Base-by-base conservation (phyloP, 2,113 vertebrate species). In the Salvelinus namaycush region DNA sequence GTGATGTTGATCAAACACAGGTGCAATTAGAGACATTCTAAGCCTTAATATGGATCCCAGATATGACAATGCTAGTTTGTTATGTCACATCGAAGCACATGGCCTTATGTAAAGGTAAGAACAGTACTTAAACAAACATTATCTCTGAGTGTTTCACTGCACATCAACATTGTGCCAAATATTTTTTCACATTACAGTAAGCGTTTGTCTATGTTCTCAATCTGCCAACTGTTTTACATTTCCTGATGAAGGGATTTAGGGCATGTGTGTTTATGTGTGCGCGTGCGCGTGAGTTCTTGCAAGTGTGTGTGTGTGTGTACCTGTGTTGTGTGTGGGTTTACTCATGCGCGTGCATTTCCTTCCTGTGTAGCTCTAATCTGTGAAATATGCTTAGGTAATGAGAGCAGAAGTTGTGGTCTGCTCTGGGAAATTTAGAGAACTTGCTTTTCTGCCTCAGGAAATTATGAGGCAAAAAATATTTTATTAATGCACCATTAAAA, bases 401-500 rank as follows among this genome's bases (percentile, higher is more conserved):
- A 89, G 76, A 80, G 66, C 70, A 34, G 60, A 69, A 69, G 73
- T 79, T 13, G 24, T 31, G 13, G 76, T 62, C 31, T 1, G 81
- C 83, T 81, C 75, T 65, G 24, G 83, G 75, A 77, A 78, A 83
- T 79, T 79, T 81, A 72, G 75, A 75, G 29, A 44, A 68, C 75
- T 14, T 69, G 51, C 1, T 66, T 77, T 87, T 79, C 68, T 68
- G 74, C 81, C 83, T 78, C 27, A 80, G 81, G 85, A 87, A 89
- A 87, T 86, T 44, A 84, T 54, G 70, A 83, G 74, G 81, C 73
- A 68, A 87, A 81, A 83, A 76, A 88, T 90, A 81, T 87, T 86
- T 87, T 90, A 91, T 91, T 88, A 90, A 92, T 89, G 80, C 72
- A 24, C 73, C 79, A 87, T 91, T 91, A 93, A 91, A 92, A 88